phyloP scores from a whole-genome alignment of 1,140 invertebrate species.

The Tetramorium alpestre region DNA sequence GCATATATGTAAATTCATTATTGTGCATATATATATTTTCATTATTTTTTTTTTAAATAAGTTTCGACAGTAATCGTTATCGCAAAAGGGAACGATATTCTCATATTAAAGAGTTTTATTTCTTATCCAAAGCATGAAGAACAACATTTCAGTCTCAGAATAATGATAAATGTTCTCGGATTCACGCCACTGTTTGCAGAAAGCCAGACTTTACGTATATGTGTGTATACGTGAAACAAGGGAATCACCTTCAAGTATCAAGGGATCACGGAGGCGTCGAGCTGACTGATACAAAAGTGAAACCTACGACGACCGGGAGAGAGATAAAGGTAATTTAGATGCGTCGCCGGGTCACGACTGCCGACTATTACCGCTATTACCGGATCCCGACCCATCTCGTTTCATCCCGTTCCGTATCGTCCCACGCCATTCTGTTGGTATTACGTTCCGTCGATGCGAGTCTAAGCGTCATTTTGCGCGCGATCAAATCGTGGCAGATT shows the following conservation, averaged over 20 bases:
- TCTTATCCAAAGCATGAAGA: background rate
- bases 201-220: slow-evolving; percentile 5
- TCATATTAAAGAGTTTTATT: background rate
- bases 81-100: background rate
- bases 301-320: slow-evolving; percentile 66
- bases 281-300: slow-evolving; percentile 72
- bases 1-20: background rate
- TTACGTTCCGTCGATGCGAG: slow-evolving; percentile 64
- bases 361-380: slow-evolving; percentile 80
- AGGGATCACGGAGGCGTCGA: slow-evolving; percentile 59
- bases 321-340: slow-evolving; percentile 80
- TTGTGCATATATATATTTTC: background rate
- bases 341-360: slow-evolving; percentile 79
- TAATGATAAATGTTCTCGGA: slow-evolving; percentile 23
- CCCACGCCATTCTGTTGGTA: slow-evolving; percentile 72
- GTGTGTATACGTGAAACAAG: background rate
- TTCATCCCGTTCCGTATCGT: slow-evolving; percentile 67
- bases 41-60: no score
- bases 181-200: slow-evolving; percentile 28
- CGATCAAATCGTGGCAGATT: slow-evolving; percentile 63
- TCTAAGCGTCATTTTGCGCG: slow-evolving; percentile 59
- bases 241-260: background rate
- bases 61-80: background rate
- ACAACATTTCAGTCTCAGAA: background rate
- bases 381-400: slow-evolving; percentile 73